phyloP scores from a whole-genome alignment of 2,113 vertebrate species.

The Neotragus pygmaeus region DNA sequence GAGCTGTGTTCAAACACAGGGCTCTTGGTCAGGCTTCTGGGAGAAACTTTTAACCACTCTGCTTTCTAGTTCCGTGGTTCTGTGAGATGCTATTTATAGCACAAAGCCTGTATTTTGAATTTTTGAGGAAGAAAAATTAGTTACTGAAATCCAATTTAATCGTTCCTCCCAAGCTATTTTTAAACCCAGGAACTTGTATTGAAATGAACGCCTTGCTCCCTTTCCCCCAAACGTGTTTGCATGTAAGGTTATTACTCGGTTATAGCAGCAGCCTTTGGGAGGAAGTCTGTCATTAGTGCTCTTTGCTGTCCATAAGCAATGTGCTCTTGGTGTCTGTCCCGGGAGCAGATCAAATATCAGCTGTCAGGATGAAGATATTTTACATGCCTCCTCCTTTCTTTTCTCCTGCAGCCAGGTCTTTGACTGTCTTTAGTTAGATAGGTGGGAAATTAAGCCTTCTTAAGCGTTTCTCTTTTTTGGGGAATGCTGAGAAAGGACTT shows the following conservation, averaged over 20 bases:
- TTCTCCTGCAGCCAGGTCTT: neutral
- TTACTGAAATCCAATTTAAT: constrained; percentile 63
- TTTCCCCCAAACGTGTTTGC: neutral
- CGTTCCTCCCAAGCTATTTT: constrained; percentile 58
- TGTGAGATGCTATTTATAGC: constrained; percentile 56
- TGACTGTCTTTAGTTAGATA: neutral
- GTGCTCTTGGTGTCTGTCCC: neutral
- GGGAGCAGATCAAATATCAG: neutral
- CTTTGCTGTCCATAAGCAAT: neutral
- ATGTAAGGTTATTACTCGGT: neutral
- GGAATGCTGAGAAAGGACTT: neutral
- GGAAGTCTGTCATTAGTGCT: neutral
- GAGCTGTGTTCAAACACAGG: neutral
- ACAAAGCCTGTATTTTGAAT: constrained; percentile 64
- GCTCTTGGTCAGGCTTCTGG: constrained; percentile 24
- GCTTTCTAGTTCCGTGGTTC: constrained; percentile 66
- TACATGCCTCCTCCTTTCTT: neutral
- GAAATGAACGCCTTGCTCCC: neutral
- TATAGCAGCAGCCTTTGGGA: neutral
- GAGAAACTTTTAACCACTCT: constrained; percentile 34
- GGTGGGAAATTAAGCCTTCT: neutral
- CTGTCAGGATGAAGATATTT: neutral
- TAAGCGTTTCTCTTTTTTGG: neutral
- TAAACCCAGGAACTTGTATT: constrained; percentile 36
- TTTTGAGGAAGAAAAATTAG: constrained; percentile 67